phyloP scores from a whole-genome alignment of 2,113 vertebrate species.

The Menidia beryllina region DNA sequence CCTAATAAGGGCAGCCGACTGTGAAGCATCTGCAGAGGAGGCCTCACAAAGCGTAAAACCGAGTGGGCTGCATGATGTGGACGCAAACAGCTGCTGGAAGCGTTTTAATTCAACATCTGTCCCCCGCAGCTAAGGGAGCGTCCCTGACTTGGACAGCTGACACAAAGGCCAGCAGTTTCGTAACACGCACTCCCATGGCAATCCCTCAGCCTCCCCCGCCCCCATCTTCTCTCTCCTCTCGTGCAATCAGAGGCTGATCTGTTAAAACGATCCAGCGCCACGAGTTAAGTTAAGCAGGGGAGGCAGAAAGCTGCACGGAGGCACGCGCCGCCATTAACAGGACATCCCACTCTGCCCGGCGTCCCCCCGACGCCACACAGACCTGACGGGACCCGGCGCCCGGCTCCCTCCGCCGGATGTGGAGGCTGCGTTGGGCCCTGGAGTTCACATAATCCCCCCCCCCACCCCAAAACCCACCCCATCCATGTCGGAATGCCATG shows the following conservation, averaged over 20 bases:
- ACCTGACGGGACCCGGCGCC: slow-evolving; percentile 7
- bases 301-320: slow-evolving; percentile 3
- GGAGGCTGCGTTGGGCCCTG: slow-evolving; percentile 1
- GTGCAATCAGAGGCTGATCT: background rate
- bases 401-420: slow-evolving; percentile 1
- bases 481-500: slow-evolving; percentile 61
- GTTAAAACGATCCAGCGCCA: slow-evolving; percentile 9
- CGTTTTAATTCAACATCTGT: slow-evolving; percentile 65
- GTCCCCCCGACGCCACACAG: background rate
- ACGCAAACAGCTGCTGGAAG: slow-evolving; percentile 55
- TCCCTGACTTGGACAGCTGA: slow-evolving; percentile 26
- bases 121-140: slow-evolving; percentile 27
- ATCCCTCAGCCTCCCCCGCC: slow-evolving; percentile 4
- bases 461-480: slow-evolving; percentile 35
- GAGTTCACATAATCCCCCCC: slow-evolving; percentile 48
- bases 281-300: background rate
- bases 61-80: slow-evolving; percentile 17
- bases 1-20: slow-evolving; percentile 32
- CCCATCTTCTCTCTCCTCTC: slow-evolving; percentile 1
- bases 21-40: background rate
- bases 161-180: slow-evolving; percentile 39
- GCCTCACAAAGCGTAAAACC: slow-evolving; percentile 13
- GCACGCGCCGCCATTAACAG: no score
- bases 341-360: slow-evolving; percentile 29
- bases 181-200: slow-evolving; percentile 30